Conservation (phyloP, 2,113 vertebrate species). For the Corapipo altera region DNA sequence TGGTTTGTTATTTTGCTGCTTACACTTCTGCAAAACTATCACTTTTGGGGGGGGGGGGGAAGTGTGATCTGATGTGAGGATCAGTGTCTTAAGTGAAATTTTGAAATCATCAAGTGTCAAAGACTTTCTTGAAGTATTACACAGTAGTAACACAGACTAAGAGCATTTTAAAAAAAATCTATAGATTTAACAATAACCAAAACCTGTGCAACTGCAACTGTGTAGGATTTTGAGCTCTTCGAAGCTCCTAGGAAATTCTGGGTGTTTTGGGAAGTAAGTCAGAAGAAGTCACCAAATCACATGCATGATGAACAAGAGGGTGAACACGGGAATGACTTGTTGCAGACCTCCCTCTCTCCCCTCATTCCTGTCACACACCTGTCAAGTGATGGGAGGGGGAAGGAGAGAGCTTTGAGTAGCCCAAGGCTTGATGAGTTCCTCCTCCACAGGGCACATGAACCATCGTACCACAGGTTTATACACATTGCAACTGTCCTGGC, state of each 20-base stretch:
- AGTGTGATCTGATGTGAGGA: neutral
- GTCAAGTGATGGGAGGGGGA: neutral
- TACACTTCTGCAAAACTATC: neutral
- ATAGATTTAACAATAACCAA: neutral
- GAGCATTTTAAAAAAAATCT: neutral
- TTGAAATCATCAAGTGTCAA: neutral
- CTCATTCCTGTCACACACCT: neutral
- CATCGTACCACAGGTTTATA: neutral
- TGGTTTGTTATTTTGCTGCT: neutral
- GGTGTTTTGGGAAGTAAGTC: neutral
- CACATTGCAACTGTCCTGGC: neutral
- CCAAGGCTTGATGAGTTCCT: neutral
- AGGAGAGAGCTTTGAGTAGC: neutral
- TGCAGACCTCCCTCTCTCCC: neutral
- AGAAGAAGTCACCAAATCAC: neutral
- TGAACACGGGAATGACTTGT: neutral
- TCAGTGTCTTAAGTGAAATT: neutral
- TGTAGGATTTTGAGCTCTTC: neutral
- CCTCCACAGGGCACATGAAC: neutral
- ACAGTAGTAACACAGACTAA: neutral
- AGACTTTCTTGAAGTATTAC: neutral
- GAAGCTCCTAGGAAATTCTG: neutral
- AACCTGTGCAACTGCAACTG: neutral
- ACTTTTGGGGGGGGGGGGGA: rapidly evolving
- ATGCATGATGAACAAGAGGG: neutral